A percentile compares a stretch with the other conserved stretches of the same genome.
phyloP scores from a whole-genome alignment of 2,113 vertebrate species.

The Mugil cephalus region DNA sequence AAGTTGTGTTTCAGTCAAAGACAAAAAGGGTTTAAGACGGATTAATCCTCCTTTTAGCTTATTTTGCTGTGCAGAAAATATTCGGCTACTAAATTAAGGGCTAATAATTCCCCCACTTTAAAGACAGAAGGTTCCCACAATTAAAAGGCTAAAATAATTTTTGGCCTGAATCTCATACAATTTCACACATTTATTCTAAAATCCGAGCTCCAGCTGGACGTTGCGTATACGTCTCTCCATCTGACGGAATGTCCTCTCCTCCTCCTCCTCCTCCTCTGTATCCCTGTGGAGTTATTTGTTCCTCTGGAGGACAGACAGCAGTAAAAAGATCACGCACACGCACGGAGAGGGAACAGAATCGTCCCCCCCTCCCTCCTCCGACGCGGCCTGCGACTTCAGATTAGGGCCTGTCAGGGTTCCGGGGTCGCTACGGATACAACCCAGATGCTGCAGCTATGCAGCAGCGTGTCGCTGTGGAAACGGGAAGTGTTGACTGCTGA shows the following conservation, averaged over 20 bases:
- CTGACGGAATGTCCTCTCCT: constrained; percentile 47
- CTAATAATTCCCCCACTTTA: no score
- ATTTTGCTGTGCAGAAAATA: no score
- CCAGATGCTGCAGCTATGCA: constrained; percentile 59
- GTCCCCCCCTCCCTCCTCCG: no score
- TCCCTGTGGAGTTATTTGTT: constrained; percentile 54
- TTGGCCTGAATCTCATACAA: background rate
- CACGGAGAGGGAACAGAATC: constrained; percentile 6
- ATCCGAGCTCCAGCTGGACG: constrained; percentile 24
- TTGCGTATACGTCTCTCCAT: constrained; percentile 16
- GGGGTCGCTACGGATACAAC: constrained; percentile 65
- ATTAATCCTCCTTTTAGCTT: no score
- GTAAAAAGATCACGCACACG: constrained; percentile 37
- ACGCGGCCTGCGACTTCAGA: constrained; percentile 60
- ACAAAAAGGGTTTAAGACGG: no score
- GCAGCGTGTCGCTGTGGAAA: constrained; percentile 73
- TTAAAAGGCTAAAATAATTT: no score
- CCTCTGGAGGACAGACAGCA: constrained; percentile 11
- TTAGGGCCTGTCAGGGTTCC: constrained; percentile 64
- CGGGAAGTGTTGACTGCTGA: constrained; percentile 64
- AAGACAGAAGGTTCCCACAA: no score
- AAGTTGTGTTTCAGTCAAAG: no score
- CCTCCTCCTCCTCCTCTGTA: no score
- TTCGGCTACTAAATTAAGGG: no score
- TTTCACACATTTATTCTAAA: constrained; percentile 17